Evolutionary conservation across 2,888 invertebrate species (phyloP), one percentile per base, ranked within the genome.

Genomic region (Zhengitettix transpicula): DNA sequence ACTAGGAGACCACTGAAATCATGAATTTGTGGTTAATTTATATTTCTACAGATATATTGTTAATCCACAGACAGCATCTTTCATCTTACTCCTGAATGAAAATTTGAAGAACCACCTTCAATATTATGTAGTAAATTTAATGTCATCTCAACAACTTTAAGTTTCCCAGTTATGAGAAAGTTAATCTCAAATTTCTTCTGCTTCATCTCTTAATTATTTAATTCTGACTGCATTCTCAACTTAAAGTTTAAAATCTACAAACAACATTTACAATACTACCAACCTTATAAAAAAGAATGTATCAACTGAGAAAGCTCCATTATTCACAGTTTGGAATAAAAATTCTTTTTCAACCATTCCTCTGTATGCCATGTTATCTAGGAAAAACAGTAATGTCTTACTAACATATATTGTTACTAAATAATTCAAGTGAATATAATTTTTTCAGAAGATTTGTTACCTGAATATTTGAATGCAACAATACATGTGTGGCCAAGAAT

Each of bases 401-500:
- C 15, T 57, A 16, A 12, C 9, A 47, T 14, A 57, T 5, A 1
- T 1, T 47, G 10, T n/a, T 28, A 28, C n/a, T 12, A 8, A n/a
- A 47, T 14, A 8, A 47, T 14, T 47, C 8, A 2, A 47, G 5
- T 47, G 47, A 47, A 47, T 12, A 47, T 14, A 7, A 47, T 47
- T 42, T 42, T 28, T 28, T 28, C 28, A 28, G n/a, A 59, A 9
- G 57, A 63, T 42, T 28, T 2, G 28, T 28, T 56, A 65, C 66
- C 66, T 41, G 65, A 64, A 56, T 88, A 89, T 77, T 89, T 89
- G 71, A 89, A 89, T 5, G 85, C 82, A 5, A 88, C 81, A 67
- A 89, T 87, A 65, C 74, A 74, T 1, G 74, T 73, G 61, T 74
- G 74, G 0, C 74, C 74, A 1, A 74, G 69, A 52, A 74, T 73